A percentile compares a stretch with the other conserved stretches of the same genome.
These are phyloP conservation scores for Hylia prasina DNA, from an alignment of 2,113 vertebrate species.

Conservation along the genomic window DNA sequence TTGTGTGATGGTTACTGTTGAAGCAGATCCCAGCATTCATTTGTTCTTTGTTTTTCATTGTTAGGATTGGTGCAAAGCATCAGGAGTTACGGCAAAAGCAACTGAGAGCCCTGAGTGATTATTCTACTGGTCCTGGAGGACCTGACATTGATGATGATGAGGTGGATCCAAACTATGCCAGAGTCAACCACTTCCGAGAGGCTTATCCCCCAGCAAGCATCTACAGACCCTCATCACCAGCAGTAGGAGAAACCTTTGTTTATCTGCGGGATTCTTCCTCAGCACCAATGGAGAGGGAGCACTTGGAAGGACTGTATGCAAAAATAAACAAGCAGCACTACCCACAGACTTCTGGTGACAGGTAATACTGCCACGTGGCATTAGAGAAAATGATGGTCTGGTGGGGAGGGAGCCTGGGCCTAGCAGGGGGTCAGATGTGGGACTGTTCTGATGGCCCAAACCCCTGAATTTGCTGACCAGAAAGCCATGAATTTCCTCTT, in stretches of 20 bases:
- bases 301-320: constrained; percentile 89
- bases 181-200: constrained; percentile 89
- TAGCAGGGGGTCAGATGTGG: not conserved
- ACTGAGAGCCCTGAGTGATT: constrained; percentile 71
- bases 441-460: not conserved
- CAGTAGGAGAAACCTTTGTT: constrained; percentile 45
- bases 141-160: constrained; percentile 93
- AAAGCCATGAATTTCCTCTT: constrained; percentile 3
- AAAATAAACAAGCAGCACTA: constrained; percentile 93
- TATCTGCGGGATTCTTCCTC: constrained; percentile 66
- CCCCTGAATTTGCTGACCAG: not conserved
- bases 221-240: constrained; percentile 71
- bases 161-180: constrained; percentile 92
- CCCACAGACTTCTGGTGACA: constrained; percentile 76
- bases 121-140: constrained; percentile 23
- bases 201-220: constrained; percentile 63
- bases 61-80: constrained; percentile 88
- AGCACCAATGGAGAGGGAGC: constrained; percentile 77
- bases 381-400: not conserved
- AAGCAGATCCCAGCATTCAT: not conserved
- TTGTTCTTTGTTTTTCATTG: constrained; percentile 10
- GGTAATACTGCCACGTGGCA: constrained; percentile 71
- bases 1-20: not conserved
- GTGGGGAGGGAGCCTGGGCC: not conserved
- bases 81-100: constrained; percentile 85